These are phyloP conservation scores for Ctenopoma multispine DNA, from an alignment of 2,797 vertebrate genomes.

Conservation along the genomic window DNA sequence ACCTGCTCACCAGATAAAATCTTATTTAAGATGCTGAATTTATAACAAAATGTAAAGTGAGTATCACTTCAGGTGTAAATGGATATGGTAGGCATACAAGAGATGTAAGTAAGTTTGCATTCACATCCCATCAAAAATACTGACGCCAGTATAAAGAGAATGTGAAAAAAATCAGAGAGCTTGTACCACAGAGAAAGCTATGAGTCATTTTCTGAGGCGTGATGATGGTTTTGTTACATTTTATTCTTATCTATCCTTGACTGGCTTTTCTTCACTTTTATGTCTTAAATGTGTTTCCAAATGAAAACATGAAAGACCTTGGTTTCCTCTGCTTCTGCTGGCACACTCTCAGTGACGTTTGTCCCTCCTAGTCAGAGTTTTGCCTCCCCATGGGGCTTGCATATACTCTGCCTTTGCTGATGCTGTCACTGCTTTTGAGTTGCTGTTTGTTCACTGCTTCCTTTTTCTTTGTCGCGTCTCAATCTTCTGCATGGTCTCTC, in stretches of 20 bases:
- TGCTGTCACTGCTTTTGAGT: slow-evolving; percentile 21
- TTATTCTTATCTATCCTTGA: slow-evolving; percentile 5
- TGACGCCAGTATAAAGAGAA: no score
- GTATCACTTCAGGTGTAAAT: no score
- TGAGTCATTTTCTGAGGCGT: background rate
- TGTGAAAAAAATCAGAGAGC: background rate
- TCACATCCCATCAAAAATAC: no score
- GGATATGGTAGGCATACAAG: no score
- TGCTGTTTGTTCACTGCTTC: slow-evolving; percentile 28
- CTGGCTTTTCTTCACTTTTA: background rate
- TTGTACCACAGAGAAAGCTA: background rate
- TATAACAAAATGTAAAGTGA: background rate
- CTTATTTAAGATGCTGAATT: background rate
- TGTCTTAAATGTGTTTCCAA: slow-evolving; percentile 25
- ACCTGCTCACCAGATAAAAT: background rate
- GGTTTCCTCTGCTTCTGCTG: slow-evolving; percentile 42
- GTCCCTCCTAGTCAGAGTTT: slow-evolving; percentile 28
- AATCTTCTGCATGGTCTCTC: slow-evolving; percentile 25
- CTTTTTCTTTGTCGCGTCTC: slow-evolving; percentile 38
- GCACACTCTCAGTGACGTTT: slow-evolving; percentile 45
- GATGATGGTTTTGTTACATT: background rate
- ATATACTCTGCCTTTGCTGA: background rate
- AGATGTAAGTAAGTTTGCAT: no score
- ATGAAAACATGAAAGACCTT: background rate
- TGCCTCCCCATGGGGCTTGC: slow-evolving; percentile 8